phyloP scores from a whole-genome alignment of 2,797 vertebrate species.

The Pantherophis alleghaniensis region DNA sequence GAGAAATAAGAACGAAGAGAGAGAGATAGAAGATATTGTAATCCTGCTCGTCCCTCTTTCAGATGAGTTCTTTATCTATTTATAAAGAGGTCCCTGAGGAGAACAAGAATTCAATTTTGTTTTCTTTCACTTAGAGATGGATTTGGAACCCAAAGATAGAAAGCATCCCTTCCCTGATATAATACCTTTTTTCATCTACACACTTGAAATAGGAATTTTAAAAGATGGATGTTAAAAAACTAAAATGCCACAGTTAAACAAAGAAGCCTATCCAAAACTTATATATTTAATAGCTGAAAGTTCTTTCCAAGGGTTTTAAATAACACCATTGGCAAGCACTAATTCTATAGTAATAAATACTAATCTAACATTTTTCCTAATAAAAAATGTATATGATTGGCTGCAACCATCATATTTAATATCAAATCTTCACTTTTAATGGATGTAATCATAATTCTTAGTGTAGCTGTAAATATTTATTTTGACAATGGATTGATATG shows the following conservation, averaged over 20 bases:
- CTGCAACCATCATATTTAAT: background rate
- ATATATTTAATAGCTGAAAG: background rate
- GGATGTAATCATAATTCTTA: background rate
- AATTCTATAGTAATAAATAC: background rate
- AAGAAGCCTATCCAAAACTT: background rate
- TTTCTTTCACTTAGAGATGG: background rate
- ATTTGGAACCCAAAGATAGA: background rate
- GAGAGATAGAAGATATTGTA: background rate
- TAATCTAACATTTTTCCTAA: background rate
- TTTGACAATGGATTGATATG: background rate
- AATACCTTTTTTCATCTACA: background rate
- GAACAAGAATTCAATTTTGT: background rate
- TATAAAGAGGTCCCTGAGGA: background rate
- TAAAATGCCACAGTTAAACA: background rate
- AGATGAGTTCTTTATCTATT: background rate
- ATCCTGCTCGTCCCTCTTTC: background rate
- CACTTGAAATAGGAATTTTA: background rate
- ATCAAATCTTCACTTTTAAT: background rate
- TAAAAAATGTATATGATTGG: background rate
- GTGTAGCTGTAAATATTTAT: background rate
- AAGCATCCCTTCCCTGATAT: background rate
- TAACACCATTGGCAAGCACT: background rate
- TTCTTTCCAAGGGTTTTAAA: background rate
- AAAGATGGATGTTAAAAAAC: background rate
- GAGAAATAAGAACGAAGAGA: background rate